phyloP scores from a whole-genome alignment of 1,140 invertebrate genomes.

The Bombyx mori region DNA sequence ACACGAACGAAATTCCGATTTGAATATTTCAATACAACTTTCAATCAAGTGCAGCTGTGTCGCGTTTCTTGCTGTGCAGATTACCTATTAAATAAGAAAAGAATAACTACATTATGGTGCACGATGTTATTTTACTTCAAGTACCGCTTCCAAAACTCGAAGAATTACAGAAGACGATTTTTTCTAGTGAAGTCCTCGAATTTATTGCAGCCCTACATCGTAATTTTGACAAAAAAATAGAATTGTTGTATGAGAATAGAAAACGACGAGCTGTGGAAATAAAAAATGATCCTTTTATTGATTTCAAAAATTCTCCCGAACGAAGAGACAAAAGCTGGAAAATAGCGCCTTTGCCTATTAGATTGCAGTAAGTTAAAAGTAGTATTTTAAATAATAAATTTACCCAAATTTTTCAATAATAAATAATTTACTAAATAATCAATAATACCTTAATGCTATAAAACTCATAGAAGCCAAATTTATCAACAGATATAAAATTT shows the following conservation, averaged over 20 bases:
- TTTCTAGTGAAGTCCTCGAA: conserved; percentile 47
- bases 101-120: no score
- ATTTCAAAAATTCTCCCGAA: conserved; percentile 46
- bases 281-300: conserved; percentile 27
- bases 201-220: conserved; percentile 62
- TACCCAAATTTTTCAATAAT: no score
- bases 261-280: conserved; percentile 38
- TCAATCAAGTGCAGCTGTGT: no score
- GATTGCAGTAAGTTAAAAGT: conserved; percentile 55
- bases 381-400: background rate
- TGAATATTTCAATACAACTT: no score
- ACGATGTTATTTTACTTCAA: conserved; percentile 50
- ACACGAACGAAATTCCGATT: no score
- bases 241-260: conserved; percentile 56
- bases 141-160: conserved; percentile 65
- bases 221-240: conserved; percentile 60
- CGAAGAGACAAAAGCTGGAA: conserved; percentile 67
- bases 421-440: no score
- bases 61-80: no score
- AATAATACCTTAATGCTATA: no score
- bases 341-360: conserved; percentile 67
- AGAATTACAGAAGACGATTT: conserved; percentile 62
- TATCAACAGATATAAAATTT: no score
- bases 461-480: no score
- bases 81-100: no score